These are phyloP conservation scores for Conus ventricosus DNA, from an alignment of 1,140 invertebrate species.

Conservation along the genomic window DNA sequence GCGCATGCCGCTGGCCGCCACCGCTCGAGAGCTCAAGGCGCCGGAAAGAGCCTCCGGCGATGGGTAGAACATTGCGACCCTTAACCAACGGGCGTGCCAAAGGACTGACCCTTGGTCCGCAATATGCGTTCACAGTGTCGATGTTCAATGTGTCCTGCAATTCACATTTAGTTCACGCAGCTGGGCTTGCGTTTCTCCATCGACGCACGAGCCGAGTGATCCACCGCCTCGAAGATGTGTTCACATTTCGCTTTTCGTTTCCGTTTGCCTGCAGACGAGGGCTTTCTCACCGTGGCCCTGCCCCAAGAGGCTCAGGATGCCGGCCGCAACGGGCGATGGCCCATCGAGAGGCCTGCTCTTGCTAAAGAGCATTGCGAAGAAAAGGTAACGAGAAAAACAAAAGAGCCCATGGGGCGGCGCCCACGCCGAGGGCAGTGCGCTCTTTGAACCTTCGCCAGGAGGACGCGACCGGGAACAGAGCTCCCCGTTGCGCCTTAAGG, in stretches of 20 bases:
- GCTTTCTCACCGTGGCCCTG: too few species aligned
- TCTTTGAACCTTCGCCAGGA: not conserved
- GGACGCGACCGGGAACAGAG: not conserved
- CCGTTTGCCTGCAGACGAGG: not conserved
- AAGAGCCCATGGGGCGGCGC: not conserved
- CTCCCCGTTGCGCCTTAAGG: not conserved
- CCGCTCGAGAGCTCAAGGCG: conserved; percentile 7
- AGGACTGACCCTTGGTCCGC: conserved; percentile 80
- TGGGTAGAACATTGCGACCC: conserved; percentile 60
- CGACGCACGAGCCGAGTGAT: conserved; percentile 86
- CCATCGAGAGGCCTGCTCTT: too few species aligned
- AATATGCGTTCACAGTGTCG: conserved; percentile 88
- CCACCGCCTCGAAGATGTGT: conserved; percentile 75
- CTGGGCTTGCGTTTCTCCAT: conserved; percentile 88
- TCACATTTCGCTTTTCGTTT: too few species aligned
- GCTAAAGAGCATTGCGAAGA: too few species aligned
- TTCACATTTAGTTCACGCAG: conserved; percentile 86
- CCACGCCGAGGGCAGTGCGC: not conserved
- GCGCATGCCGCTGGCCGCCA: too few species aligned
- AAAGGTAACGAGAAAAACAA: not conserved
- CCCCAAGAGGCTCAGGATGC: too few species aligned
- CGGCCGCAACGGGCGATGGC: too few species aligned
- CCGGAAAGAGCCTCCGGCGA: not conserved
- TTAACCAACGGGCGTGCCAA: conserved; percentile 80
- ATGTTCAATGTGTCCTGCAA: conserved; percentile 88